Conservation (phyloP, 2,797 vertebrate genomes). For the Poecilia picta region DNA sequence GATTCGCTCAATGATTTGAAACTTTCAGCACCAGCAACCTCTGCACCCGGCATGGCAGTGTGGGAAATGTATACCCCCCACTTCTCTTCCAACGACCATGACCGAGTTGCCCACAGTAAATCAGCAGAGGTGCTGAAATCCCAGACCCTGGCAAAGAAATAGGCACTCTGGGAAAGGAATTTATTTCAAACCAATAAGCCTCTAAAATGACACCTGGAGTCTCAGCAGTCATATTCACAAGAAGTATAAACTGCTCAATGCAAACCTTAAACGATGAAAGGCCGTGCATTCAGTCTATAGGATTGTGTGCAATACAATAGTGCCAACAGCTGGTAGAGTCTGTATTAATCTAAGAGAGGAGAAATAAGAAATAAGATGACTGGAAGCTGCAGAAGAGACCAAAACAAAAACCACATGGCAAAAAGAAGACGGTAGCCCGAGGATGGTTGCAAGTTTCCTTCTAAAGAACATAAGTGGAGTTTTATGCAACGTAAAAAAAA, state of each 20-base stretch:
- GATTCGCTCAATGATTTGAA: conserved; percentile 35
- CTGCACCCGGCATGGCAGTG: conserved; percentile 55
- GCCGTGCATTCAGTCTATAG: conserved; percentile 3
- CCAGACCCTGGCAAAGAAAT: conserved; percentile 70
- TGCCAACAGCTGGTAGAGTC: conserved; percentile 9
- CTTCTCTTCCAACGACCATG: conserved; percentile 65
- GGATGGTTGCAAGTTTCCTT: conserved; percentile 65
- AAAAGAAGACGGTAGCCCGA: conserved; percentile 45
- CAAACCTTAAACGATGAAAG: conserved; percentile 17
- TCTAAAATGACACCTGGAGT: conserved; percentile 63
- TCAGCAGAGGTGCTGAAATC: conserved; percentile 74
- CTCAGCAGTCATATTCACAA: conserved; percentile 40
- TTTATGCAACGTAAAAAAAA: conserved; percentile 73
- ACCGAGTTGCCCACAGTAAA: conserved; percentile 71
- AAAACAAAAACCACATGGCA: conserved; percentile 73
- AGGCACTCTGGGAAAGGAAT: conserved; percentile 78
- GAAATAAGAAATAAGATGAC: background rate
- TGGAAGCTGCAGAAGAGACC: conserved; percentile 48
- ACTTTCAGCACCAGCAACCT: conserved; percentile 58
- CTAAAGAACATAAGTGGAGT: conserved; percentile 51
- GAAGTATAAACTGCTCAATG: conserved; percentile 29
- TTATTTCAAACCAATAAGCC: conserved; percentile 72
- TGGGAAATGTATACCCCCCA: conserved; percentile 69
- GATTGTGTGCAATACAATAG: conserved; percentile 10
- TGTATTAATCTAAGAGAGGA: background rate